Percentiles rank a stretch among this genome's conserved stretches.
phyloP scores from a whole-genome alignment of 2,797 vertebrate species.

The Vireo griseus region DNA sequence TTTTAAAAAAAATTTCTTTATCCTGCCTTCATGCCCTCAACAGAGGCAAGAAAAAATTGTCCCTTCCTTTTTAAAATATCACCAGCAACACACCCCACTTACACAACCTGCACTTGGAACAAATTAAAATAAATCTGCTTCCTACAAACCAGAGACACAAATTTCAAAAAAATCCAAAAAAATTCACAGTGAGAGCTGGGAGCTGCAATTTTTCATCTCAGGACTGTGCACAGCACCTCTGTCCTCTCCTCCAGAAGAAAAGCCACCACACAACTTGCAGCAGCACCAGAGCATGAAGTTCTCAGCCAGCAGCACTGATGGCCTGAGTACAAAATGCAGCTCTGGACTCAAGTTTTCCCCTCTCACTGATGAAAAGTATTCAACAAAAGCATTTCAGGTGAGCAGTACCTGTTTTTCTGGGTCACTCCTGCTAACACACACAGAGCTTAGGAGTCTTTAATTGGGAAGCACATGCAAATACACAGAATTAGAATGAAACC shows the following conservation, averaged over 20 bases:
- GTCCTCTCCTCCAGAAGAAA: background rate
- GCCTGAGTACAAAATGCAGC: background rate
- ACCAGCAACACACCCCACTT: background rate
- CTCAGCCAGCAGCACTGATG: background rate
- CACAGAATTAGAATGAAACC: background rate
- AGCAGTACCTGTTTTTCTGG: conserved; percentile 13
- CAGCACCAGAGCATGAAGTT: background rate
- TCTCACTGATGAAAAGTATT: background rate
- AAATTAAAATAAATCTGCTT: background rate
- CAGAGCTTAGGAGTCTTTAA: background rate
- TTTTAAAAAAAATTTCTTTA: background rate
- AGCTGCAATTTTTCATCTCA: background rate
- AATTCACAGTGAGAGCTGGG: background rate
- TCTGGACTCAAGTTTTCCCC: background rate
- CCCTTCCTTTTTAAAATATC: background rate
- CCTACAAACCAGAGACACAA: background rate
- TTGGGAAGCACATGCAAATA: background rate
- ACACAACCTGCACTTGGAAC: background rate
- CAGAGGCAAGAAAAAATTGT: background rate
- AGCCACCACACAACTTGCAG: background rate
- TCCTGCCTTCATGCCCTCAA: background rate
- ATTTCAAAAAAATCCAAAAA: fast-evolving
- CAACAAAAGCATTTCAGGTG: background rate
- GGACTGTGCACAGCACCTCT: background rate
- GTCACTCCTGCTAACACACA: background rate